phyloP scores from a whole-genome alignment of 1,140 invertebrate genomes.

The Myzus persicae region DNA sequence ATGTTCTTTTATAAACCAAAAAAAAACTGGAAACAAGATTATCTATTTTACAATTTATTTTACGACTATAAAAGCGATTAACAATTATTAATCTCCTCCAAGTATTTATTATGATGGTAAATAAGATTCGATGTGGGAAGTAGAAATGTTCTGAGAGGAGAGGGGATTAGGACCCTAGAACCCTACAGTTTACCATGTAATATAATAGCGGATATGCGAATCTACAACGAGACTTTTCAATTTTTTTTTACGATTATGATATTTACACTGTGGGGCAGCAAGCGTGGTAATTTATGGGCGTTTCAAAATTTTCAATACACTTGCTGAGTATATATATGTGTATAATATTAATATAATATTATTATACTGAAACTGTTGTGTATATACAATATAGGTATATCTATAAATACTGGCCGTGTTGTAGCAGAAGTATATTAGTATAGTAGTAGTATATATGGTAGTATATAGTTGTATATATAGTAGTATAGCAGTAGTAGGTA shows the following conservation, averaged over 20 bases:
- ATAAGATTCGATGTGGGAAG: not conserved
- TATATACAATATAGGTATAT: not conserved
- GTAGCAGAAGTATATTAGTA: conserved; percentile 1
- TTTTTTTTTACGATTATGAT: conserved; percentile 48
- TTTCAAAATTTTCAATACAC: conserved; percentile 51
- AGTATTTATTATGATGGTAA: not conserved
- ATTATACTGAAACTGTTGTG: not conserved
- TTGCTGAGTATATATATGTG: not conserved
- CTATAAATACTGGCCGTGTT: not conserved
- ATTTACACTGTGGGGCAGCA: conserved; percentile 18
- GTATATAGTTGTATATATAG: no score
- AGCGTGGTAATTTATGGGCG: conserved; percentile 38
- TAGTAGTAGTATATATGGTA: not conserved
- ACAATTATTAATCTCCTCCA: no score
- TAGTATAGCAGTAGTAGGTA: conserved; percentile 25
- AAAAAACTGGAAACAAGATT: not conserved
- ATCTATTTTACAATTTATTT: not conserved
- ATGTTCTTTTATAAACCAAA: no score
- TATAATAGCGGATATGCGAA: not conserved
- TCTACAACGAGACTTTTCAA: not conserved
- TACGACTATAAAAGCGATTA: no score
- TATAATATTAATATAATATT: conserved; percentile 1
- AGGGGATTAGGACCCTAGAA: not conserved
- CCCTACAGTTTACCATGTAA: not conserved
- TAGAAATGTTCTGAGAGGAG: not conserved